phyloP scores from a whole-genome alignment of 2,113 vertebrate genomes.

The Malurus cyaneus region DNA sequence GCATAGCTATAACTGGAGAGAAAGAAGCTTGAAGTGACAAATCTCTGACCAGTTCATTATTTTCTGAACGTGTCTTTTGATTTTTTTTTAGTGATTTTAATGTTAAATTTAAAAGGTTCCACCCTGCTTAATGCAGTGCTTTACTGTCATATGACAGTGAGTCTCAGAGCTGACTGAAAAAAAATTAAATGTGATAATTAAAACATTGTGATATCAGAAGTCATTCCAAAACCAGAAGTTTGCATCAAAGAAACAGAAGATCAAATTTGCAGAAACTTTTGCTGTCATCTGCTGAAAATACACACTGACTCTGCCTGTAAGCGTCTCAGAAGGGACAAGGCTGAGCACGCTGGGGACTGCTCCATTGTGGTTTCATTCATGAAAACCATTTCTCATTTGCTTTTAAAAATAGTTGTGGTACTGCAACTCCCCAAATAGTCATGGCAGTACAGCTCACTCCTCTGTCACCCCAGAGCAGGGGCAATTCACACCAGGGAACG shows the following conservation, averaged over 20 bases:
- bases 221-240: neutral
- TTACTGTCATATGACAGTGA: neutral
- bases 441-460: fast-evolving
- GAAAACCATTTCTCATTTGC: neutral
- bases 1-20: neutral
- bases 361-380: neutral
- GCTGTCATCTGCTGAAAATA: neutral
- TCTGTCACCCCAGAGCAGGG: neutral
- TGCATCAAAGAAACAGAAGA: neutral
- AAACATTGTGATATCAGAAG: neutral
- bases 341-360: neutral
- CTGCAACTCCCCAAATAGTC: neutral
- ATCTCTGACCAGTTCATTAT: neutral
- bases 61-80: neutral
- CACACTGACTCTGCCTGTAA: neutral
- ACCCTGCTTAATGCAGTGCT: neutral
- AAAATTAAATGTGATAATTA: neutral
- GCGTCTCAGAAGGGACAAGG: neutral
- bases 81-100: neutral
- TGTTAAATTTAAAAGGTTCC: neutral
- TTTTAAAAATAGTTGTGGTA: neutral
- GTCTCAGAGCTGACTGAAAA: neutral
- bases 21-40: neutral
- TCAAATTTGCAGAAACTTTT: neutral
- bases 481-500: neutral